phyloP scores from a whole-genome alignment of 2,888 invertebrate genomes.

The Tiliacea aurago region DNA sequence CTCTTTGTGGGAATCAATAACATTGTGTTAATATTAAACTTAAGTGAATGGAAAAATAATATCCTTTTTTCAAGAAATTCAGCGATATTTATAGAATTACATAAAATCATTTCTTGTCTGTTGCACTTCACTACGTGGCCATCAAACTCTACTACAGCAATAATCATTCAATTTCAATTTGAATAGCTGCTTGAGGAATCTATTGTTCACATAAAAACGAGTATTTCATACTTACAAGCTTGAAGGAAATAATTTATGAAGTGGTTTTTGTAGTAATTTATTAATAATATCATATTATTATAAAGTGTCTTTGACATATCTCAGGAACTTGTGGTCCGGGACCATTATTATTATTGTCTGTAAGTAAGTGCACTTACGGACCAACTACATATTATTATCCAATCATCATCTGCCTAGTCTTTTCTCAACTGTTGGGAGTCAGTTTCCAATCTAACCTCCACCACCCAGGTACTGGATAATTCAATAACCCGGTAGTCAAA shows the following conservation, averaged over 20 bases:
- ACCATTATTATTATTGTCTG: neutral
- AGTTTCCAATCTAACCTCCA: neutral
- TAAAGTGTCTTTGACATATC: too few species aligned
- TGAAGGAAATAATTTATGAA: conserved; percentile 28
- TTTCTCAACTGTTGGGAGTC: too few species aligned
- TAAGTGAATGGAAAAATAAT: too few species aligned
- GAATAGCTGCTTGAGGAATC: conserved; percentile 40
- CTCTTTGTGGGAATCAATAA: too few species aligned
- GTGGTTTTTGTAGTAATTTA: conserved; percentile 2
- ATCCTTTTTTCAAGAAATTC: too few species aligned
- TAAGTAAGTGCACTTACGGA: neutral
- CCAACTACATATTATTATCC: neutral
- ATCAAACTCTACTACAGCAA: conserved; percentile 26
- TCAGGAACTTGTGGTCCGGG: too few species aligned
- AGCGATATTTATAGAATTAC: too few species aligned
- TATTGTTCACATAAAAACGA: conserved; percentile 35
- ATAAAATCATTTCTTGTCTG: neutral
- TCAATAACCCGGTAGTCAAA: too few species aligned
- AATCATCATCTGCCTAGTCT: too few species aligned
- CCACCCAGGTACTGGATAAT: neutral
- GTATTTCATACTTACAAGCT: conserved; percentile 11
- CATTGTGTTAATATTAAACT: too few species aligned
- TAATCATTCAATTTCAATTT: conserved; percentile 52
- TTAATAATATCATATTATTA: conserved; percentile 6
- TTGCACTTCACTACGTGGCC: conserved; percentile 15